A percentile compares a stretch with the other conserved stretches of the same genome.
phyloP scores from a whole-genome alignment of 2,113 vertebrate genomes.

The Phylloscopus whistleri region DNA sequence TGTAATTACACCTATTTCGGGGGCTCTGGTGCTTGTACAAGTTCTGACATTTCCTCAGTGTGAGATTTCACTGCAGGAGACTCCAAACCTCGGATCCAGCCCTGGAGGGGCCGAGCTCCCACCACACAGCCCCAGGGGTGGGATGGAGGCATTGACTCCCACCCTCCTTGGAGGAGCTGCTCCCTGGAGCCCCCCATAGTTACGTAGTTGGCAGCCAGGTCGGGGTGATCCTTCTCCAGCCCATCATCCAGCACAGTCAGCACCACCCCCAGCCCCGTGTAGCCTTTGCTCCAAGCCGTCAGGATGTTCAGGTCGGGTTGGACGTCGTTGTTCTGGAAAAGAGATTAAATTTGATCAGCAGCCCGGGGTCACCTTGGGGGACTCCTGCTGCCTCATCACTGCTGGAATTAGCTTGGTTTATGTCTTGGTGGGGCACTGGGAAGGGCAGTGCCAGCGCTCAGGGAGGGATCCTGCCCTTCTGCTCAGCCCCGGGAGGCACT shows the following conservation, averaged over 20 bases:
- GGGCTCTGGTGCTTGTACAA: background rate
- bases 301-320: conserved; percentile 88
- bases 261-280: conserved; percentile 87
- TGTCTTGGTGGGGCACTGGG: background rate
- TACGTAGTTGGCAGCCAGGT: conserved; percentile 90
- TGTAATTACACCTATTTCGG: background rate
- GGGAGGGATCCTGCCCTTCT: background rate
- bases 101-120: background rate
- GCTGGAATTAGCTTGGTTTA: background rate
- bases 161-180: background rate
- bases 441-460: accelerated
- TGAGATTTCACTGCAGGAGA: background rate
- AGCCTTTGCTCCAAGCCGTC: conserved; percentile 89
- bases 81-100: background rate
- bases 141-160: background rate
- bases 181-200: background rate
- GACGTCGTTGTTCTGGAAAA: conserved; percentile 79
- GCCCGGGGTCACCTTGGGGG: background rate
- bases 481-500: background rate
- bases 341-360: background rate
- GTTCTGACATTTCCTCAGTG: background rate
- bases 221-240: conserved; percentile 94
- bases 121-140: accelerated
- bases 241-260: conserved; percentile 93
- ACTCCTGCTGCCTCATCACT: background rate